Percentiles rank a stretch among this genome's conserved stretches.
These are phyloP conservation scores for Drosophila watanabei DNA, from an alignment of 1,140 invertebrate species.

Conservation along the genomic window DNA sequence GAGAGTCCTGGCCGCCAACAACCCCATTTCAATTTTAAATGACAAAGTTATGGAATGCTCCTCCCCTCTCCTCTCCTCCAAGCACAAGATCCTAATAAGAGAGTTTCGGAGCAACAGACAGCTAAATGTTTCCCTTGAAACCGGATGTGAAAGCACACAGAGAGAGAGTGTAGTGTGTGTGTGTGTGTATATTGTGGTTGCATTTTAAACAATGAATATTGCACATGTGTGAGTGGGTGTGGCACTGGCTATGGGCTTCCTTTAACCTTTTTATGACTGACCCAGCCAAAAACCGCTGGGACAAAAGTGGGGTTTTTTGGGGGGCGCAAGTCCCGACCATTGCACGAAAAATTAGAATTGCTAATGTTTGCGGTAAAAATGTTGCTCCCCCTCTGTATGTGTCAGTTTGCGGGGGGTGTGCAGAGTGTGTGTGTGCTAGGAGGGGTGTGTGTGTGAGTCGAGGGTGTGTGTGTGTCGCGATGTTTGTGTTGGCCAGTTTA, in stretches of 20 bases:
- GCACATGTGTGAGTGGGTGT: slow-evolving; percentile 28
- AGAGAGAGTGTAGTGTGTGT: neutral
- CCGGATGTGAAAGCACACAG: slow-evolving; percentile 58
- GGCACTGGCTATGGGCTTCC: slow-evolving; percentile 38
- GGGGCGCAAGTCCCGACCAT: slow-evolving; percentile 32
- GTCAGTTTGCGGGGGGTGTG: slow-evolving; percentile 8
- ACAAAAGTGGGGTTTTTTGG: slow-evolving; percentile 18
- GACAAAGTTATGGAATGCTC: slow-evolving; percentile 55
- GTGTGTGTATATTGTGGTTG: slow-evolving; percentile 58
- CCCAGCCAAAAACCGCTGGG: slow-evolving; percentile 56
- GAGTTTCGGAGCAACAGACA: slow-evolving; percentile 55
- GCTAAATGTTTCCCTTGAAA: slow-evolving; percentile 75
- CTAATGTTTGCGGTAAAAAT: slow-evolving; percentile 77
- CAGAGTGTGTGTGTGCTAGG: slow-evolving; percentile 7
- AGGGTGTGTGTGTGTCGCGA: slow-evolving; percentile 39
- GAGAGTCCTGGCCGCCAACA: neutral
- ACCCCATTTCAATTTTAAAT: slow-evolving; percentile 57
- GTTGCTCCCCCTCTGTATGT: slow-evolving; percentile 39
- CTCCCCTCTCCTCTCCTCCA: neutral
- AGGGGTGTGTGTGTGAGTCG: neutral
- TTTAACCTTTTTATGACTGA: slow-evolving; percentile 75
- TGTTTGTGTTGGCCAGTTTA: slow-evolving; percentile 63
- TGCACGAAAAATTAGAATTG: slow-evolving; percentile 75
- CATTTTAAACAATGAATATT: slow-evolving; percentile 73
- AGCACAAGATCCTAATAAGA: slow-evolving; percentile 46